Evolutionary conservation across 2,797 vertebrate genomes (phyloP).

Genomic region (Ficedula albicollis): DNA sequence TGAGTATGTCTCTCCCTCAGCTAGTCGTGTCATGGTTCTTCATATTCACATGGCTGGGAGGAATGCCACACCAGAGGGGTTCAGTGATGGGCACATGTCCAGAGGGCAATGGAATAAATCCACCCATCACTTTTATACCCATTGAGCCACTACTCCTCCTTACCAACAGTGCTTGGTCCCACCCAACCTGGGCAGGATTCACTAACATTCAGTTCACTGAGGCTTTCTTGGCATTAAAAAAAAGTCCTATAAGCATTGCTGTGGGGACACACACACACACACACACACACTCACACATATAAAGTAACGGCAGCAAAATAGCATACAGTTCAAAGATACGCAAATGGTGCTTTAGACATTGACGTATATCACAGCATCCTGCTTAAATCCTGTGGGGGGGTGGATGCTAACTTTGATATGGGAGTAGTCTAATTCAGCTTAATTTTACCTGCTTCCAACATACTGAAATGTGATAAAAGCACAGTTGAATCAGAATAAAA

Average conservation of each 20-base stretch:
- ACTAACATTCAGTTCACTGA: not conserved
- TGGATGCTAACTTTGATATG: not conserved
- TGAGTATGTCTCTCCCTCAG: not conserved
- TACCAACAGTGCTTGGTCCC: not conserved
- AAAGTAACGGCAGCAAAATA: not conserved
- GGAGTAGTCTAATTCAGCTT: not conserved
- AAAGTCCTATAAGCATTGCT: not conserved
- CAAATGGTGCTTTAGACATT: not conserved
- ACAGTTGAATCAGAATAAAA: not conserved
- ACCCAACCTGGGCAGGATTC: not conserved
- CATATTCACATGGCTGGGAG: not conserved
- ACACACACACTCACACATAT: too few species aligned
- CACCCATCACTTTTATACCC: not conserved
- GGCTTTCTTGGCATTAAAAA: not conserved
- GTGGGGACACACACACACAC: too few species aligned
- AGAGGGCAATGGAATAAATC: not conserved
- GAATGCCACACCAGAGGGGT: not conserved
- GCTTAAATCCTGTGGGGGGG: not conserved
- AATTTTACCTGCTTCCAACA: not conserved
- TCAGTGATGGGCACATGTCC: not conserved
- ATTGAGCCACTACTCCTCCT: not conserved
- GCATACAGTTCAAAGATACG: not conserved
- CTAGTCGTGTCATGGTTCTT: not conserved
- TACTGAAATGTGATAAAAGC: not conserved
- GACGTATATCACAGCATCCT: not conserved